These are phyloP conservation scores for Pocillopora damicornis DNA, from an alignment of 64 coral and sea anemone genomes.

Conservation along the genomic window DNA sequence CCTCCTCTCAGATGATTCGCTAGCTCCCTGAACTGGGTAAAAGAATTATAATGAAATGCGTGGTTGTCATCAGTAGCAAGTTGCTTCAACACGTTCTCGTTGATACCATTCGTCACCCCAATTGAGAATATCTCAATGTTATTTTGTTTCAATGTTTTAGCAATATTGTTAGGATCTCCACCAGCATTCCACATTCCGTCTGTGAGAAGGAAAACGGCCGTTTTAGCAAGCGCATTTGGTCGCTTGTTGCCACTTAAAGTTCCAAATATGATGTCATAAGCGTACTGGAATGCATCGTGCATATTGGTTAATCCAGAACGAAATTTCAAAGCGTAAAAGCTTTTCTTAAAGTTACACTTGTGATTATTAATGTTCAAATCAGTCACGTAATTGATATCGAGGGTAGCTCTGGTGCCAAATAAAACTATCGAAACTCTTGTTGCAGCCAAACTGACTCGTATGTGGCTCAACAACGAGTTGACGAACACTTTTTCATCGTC, in stretches of 20 bases:
- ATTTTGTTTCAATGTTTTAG: constrained; percentile 40
- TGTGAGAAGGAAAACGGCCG: constrained; percentile 72
- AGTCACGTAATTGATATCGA: constrained; percentile 82
- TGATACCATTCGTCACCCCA: constrained; percentile 71
- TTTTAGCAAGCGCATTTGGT: constrained; percentile 57
- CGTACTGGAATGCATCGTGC: constrained; percentile 60
- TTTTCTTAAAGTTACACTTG: constrained; percentile 83
- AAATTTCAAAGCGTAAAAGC: constrained; percentile 63
- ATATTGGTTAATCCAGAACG: constrained; percentile 78
- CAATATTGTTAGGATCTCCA: constrained; percentile 57
- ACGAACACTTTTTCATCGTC: constrained; percentile 89
- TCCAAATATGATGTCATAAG: constrained; percentile 71
- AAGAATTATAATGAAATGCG: constrained; percentile 68
- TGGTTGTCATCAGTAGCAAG: constrained; percentile 64
- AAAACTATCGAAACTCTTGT: constrained; percentile 76
- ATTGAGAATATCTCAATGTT: constrained; percentile 80
- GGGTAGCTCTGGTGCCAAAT: constrained; percentile 54
- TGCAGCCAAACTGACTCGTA: constrained; percentile 64
- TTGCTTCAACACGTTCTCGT: constrained; percentile 50
- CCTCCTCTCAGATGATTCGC: constrained; percentile 78
- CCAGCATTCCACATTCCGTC: constrained; percentile 80
- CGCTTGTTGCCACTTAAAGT: constrained; percentile 60
- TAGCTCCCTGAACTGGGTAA: constrained; percentile 76
- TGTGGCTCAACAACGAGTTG: constrained; percentile 68
- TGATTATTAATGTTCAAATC: constrained; percentile 59